Evolutionary conservation across 2,888 invertebrate genomes (phyloP).

Genomic region (Drosophila nr. perissopoda): DNA sequence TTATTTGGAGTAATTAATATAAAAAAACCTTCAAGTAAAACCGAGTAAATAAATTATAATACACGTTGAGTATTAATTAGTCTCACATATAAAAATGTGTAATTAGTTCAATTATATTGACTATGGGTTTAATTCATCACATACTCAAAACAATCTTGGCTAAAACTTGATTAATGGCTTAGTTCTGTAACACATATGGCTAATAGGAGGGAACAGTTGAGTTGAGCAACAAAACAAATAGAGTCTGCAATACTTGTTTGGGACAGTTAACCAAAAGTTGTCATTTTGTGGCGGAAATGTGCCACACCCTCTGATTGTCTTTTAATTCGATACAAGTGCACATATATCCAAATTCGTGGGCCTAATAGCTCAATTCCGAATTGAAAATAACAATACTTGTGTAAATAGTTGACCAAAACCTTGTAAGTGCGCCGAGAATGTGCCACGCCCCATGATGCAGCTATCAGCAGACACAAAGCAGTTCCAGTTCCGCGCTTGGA

Average conservation of each 20-base stretch:
- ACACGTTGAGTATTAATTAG: background rate
- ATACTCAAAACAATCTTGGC: background rate
- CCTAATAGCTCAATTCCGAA: background rate
- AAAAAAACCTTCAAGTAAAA: background rate
- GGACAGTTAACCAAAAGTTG: constrained; percentile 23
- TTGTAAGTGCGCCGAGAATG: constrained; percentile 59
- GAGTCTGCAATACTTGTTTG: constrained; percentile 17
- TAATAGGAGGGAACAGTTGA: background rate
- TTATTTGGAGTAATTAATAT: background rate
- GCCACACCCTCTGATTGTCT: constrained; percentile 13
- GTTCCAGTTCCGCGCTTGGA: constrained; percentile 51
- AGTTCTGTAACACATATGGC: constrained; percentile 2
- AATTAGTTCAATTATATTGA: background rate
- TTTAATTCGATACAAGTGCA: constrained; percentile 3
- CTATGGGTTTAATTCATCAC: background rate
- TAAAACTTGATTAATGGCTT: constrained; percentile 26
- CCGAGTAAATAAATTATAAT: background rate
- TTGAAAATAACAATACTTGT: constrained; percentile 1
- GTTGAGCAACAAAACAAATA: background rate
- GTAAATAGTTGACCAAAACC: constrained; percentile 44
- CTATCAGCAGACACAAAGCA: constrained; percentile 21
- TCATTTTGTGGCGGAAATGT: constrained; percentile 14
- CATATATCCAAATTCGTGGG: background rate
- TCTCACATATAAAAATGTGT: background rate
- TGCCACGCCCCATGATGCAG: constrained; percentile 42